These are phyloP conservation scores for Aphidius ervi DNA, from an alignment of 1,140 invertebrate genomes.

Conservation along the genomic window DNA sequence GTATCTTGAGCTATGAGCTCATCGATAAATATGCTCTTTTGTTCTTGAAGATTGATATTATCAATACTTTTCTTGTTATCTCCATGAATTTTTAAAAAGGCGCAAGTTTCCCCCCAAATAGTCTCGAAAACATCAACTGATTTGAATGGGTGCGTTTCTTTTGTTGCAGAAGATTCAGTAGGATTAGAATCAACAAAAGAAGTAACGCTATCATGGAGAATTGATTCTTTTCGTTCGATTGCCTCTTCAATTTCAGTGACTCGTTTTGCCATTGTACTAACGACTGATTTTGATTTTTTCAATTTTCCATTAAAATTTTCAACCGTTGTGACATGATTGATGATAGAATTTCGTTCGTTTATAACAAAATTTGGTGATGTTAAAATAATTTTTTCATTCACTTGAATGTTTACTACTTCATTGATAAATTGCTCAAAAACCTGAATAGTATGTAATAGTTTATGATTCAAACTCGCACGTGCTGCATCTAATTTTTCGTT, in stretches of 20 bases:
- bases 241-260: slow-evolving; percentile 40
- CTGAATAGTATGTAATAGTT: slow-evolving; percentile 35
- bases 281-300: slow-evolving; percentile 25
- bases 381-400: slow-evolving; percentile 24
- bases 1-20: slow-evolving; percentile 51
- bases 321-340: slow-evolving; percentile 33
- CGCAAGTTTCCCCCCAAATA: no score
- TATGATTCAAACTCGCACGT: slow-evolving; percentile 29
- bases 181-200: no score
- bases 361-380: slow-evolving; percentile 33
- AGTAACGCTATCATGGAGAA: slow-evolving; percentile 21
- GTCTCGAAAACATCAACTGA: no score
- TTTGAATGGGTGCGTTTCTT: no score
- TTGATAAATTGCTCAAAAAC: slow-evolving; percentile 31
- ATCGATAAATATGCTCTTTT: slow-evolving; percentile 49
- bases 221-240: slow-evolving; percentile 37
- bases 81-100: no score
- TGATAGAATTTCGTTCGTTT: slow-evolving; percentile 39
- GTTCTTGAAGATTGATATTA: slow-evolving; percentile 46
- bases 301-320: slow-evolving; percentile 34
- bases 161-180: no score
- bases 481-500: slow-evolving; percentile 23
- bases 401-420: slow-evolving; percentile 30
- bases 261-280: slow-evolving; percentile 27
- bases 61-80: slow-evolving; percentile 36